Evolutionary conservation across 1,140 invertebrate species (phyloP).

Genomic region (Drosophila miranda): DNA sequence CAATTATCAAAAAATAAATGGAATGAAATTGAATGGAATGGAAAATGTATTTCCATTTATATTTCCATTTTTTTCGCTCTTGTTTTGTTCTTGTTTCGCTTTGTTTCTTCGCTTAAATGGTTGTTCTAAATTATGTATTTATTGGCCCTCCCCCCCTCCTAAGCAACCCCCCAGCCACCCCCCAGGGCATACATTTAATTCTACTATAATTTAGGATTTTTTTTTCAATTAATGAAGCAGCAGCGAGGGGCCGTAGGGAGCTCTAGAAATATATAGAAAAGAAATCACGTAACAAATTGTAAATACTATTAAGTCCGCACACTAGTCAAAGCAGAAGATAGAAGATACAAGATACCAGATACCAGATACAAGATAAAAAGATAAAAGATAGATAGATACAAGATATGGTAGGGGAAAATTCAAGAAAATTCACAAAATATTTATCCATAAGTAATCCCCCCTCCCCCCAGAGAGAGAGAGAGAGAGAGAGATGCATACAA

Average conservation of each 20-base stretch:
- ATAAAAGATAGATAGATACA: slow-evolving; percentile 36
- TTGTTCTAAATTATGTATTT: slow-evolving; percentile 61
- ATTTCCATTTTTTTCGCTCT: no score
- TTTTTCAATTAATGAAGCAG: no score
- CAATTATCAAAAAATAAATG: slow-evolving; percentile 27
- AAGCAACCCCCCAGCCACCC: no score
- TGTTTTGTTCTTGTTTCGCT: slow-evolving; percentile 3
- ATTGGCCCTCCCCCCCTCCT: slow-evolving; percentile 29
- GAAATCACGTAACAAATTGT: slow-evolving; percentile 64
- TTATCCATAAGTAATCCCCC: slow-evolving; percentile 41
- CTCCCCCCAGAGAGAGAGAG: slow-evolving; percentile 3
- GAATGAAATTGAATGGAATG: slow-evolving; percentile 23
- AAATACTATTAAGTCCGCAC: slow-evolving; percentile 77
- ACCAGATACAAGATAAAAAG: not conserved
- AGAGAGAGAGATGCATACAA: not conserved
- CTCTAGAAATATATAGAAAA: no score
- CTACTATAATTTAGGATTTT: slow-evolving; percentile 44
- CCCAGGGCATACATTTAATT: slow-evolving; percentile 44
- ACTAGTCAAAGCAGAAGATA: slow-evolving; percentile 58
- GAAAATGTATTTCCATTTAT: slow-evolving; percentile 18
- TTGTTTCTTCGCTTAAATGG: slow-evolving; percentile 19
- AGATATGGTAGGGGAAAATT: no score
- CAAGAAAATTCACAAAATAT: slow-evolving; percentile 45
- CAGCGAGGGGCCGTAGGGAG: slow-evolving; percentile 5
- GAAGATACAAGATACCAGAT: slow-evolving; percentile 13